phyloP scores from a whole-genome alignment of 92 coral and sea anemone genomes.

The Parazoanthus darwini region DNA sequence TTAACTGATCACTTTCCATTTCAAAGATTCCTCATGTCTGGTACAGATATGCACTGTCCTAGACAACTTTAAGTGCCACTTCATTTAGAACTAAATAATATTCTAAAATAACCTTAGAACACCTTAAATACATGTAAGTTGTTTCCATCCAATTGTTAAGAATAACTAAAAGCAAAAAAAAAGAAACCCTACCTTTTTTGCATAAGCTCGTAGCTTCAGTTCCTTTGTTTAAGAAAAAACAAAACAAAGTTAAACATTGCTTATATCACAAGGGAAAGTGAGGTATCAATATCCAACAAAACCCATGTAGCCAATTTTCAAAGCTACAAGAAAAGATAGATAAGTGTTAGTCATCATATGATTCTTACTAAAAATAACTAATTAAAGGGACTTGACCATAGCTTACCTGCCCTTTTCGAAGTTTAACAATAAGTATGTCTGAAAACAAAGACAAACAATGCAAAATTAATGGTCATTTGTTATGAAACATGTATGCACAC shows the following conservation, averaged over 20 bases:
- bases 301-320: neutral
- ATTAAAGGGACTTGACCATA: neutral
- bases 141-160: too few species aligned
- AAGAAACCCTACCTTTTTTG: slow-evolving; percentile 82
- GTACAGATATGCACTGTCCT: too few species aligned
- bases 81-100: too few species aligned
- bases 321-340: neutral
- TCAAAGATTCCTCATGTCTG: too few species aligned
- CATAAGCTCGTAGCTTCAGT: slow-evolving; percentile 89
- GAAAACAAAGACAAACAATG: slow-evolving; percentile 1
- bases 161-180: too few species aligned
- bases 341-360: too few species aligned
- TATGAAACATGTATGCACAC: neutral
- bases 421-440: slow-evolving; percentile 96
- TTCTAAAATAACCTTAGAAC: neutral
- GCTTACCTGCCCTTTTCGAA: slow-evolving; percentile 91
- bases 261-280: neutral
- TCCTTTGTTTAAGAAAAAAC: slow-evolving; percentile 58
- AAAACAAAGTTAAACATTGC: neutral
- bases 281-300: too few species aligned
- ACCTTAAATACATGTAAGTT: too few species aligned
- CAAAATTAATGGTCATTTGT: neutral
- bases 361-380: neutral
- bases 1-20: too few species aligned
- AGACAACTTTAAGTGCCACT: too few species aligned